Evolutionary conservation across 2,113 vertebrate genomes (phyloP), one percentile per base, ranked within the genome.

Genomic region (Thomomys bottae): DNA sequence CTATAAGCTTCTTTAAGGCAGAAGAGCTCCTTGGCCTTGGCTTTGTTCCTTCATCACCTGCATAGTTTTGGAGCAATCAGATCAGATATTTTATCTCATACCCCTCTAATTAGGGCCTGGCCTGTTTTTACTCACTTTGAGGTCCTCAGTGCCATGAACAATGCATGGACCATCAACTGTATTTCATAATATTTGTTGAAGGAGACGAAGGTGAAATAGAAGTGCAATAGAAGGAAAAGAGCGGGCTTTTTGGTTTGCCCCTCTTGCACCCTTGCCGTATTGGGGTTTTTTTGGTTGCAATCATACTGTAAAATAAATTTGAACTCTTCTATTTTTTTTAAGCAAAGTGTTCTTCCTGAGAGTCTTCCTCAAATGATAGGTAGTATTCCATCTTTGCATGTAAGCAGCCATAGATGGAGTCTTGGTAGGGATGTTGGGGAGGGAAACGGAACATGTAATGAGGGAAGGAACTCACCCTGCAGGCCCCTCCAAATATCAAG

Each of bases 281-380:
- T 72, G 59, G 4, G 45, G 32, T 75, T 17, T 68, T 54, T 4
- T 61, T 84, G 86, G 61, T 67, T 88, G 75, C 2, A 20, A 0
- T 78, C 59, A n/a, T 26, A 57, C 42, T 76, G 23, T 61, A 30
- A 26, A 26, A 45, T 73, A 61, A 70, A 7, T 73, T 94, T 80
- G 54, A 75, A 66, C 83, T 42, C 66, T 88, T 40, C 68, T 80
- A 20, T 81, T 90, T 84, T 73, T 83, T 45, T 89, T 54, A 83
- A 38, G 10, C 73, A 61, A 36, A 70, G 20, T 12, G 57, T 42
- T n/a, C 23, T 26, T n/a, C 34, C 0, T 0, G 2, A 66, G 72
- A 70, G 40, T 21, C 14, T 70, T 73, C 49, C 17, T 81, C 24
- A 5, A 7, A 49, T 59, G n/a, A 1, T 59, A 34, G 78, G 3